These are phyloP conservation scores for Haliclystus octoradiatus DNA, from an alignment of 30 jellyfish, hydroid and myxozoan species.

Conservation along the genomic window DNA sequence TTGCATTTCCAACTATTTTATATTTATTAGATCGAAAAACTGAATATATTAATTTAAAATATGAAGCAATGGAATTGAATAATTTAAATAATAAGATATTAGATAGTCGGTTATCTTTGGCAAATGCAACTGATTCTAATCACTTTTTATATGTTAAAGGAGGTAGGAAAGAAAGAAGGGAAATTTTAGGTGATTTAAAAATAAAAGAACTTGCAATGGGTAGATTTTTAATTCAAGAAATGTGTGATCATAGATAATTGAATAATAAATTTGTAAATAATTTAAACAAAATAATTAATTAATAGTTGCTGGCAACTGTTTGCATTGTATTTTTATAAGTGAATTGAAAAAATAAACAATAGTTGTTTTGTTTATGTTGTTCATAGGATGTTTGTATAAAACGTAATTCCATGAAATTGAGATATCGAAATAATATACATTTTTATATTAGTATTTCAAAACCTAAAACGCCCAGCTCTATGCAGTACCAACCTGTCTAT, in stretches of 20 bases:
- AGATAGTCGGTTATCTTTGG: conserved; percentile 36
- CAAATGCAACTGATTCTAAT: conserved; percentile 21
- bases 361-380: too few relatives aligned
- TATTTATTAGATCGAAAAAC: conserved; percentile 37
- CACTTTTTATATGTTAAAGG: conserved; percentile 51
- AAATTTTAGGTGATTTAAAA: conserved; percentile 43
- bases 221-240: conserved; percentile 20
- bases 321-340: not conserved
- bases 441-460: too few relatives aligned
- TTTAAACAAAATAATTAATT: too few relatives aligned
- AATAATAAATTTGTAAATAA: too few relatives aligned
- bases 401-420: too few relatives aligned
- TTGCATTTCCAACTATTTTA: conserved; percentile 73
- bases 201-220: conserved; percentile 87
- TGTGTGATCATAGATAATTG: not conserved
- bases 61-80: conserved; percentile 13
- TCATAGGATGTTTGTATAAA: too few relatives aligned
- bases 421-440: too few relatives aligned
- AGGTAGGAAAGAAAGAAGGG: conserved; percentile 54
- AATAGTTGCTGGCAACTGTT: not conserved
- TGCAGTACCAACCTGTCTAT: too few relatives aligned
- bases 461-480: too few relatives aligned
- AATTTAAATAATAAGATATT: conserved; percentile 3
- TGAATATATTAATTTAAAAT: conserved; percentile 17
- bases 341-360: not conserved